Evolutionary conservation across 1,140 invertebrate genomes (phyloP).

Genomic region (Magallana angulata): DNA sequence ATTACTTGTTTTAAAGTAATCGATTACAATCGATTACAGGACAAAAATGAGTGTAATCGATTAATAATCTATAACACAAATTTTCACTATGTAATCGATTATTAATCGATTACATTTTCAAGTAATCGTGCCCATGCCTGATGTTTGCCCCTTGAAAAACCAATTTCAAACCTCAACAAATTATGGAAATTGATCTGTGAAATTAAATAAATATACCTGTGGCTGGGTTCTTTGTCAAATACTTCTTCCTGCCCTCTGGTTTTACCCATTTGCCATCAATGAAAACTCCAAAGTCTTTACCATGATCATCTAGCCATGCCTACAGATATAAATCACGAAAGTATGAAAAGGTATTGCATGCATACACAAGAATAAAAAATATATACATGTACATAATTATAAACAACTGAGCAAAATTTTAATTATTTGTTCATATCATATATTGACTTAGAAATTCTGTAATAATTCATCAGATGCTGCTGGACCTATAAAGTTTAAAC

Average conservation of each 20-base stretch:
- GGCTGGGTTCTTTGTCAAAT: slow-evolving; percentile 73
- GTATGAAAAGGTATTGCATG: too few relatives aligned
- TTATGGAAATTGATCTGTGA: too few relatives aligned
- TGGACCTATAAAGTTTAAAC: too few relatives aligned
- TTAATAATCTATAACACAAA: neutral
- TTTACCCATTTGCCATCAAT: slow-evolving; percentile 78
- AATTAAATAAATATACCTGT: slow-evolving; percentile 65
- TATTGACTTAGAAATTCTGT: too few relatives aligned
- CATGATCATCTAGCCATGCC: slow-evolving; percentile 79
- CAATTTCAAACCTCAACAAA: too few relatives aligned
- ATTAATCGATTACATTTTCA: slow-evolving; percentile 43
- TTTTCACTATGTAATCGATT: slow-evolving; percentile 22
- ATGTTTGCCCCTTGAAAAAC: too few relatives aligned
- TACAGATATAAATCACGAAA: slow-evolving; percentile 56
- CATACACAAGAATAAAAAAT: too few relatives aligned
- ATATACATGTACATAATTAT: too few relatives aligned
- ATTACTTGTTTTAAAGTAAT: neutral
- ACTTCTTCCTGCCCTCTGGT: slow-evolving; percentile 73
- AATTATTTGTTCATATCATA: too few relatives aligned
- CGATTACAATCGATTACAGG: neutral
- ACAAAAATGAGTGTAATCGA: neutral
- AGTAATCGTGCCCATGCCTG: slow-evolving; percentile 21
- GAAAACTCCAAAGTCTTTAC: slow-evolving; percentile 76
- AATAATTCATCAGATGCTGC: too few relatives aligned
- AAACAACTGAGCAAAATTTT: too few relatives aligned